Percentiles rank a stretch among this genome's conserved stretches.
These are phyloP conservation scores for Sebastes oblongus DNA, from an alignment of 2,797 vertebrate genomes.

Conservation along the genomic window DNA sequence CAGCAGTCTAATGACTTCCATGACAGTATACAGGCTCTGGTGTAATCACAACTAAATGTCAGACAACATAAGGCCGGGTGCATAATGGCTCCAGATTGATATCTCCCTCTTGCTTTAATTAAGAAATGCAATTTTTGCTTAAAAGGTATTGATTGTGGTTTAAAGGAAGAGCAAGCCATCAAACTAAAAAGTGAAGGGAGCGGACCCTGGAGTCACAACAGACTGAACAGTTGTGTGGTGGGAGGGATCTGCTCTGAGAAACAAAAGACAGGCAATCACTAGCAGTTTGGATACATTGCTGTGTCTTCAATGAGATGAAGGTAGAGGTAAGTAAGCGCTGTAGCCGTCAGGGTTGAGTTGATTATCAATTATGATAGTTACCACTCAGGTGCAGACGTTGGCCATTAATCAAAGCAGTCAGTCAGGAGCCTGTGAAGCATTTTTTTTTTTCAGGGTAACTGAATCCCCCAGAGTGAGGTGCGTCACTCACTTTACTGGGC, in stretches of 20 bases:
- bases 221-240: conserved; percentile 34
- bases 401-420: conserved; percentile 90
- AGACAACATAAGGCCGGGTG: conserved; percentile 82
- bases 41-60: conserved; percentile 85
- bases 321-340: conserved; percentile 41
- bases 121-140: conserved; percentile 81
- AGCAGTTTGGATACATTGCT: not conserved
- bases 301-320: conserved; percentile 14
- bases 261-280: conserved; percentile 25
- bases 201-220: conserved; percentile 55
- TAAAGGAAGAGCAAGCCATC: conserved; percentile 73
- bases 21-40: conserved; percentile 79
- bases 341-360: conserved; percentile 29
- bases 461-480: conserved; percentile 79
- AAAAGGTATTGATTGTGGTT: conserved; percentile 84
- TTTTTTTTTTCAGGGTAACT: conserved; percentile 85
- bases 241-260: conserved; percentile 25
- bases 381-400: conserved; percentile 70
- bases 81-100: conserved; percentile 83
- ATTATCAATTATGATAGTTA: conserved; percentile 65
- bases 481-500: conserved; percentile 84
- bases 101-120: conserved; percentile 81
- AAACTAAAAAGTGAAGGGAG: conserved; percentile 69
- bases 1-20: conserved; percentile 83
- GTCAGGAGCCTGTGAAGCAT: conserved; percentile 78